A percentile compares a stretch with the other conserved stretches of the same genome.
These are phyloP conservation scores for Coracopsis vasa DNA, from an alignment of 2,113 vertebrate species.

Conservation along the genomic window DNA sequence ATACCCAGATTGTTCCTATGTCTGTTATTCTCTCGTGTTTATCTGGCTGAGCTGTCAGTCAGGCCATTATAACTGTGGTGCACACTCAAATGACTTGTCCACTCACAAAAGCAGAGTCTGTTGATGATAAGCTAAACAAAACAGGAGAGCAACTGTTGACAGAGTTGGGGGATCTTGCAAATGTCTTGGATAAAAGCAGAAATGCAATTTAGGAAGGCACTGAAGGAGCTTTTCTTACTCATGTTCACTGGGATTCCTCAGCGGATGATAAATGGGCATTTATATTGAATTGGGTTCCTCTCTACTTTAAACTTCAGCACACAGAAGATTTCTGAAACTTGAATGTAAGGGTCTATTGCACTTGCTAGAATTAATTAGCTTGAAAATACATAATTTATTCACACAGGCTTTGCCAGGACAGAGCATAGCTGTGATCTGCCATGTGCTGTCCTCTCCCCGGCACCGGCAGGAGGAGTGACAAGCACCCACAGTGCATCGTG, in stretches of 20 bases:
- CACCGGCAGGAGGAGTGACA: not conserved
- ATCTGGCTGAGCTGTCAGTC: constrained; percentile 84
- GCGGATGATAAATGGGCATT: not conserved
- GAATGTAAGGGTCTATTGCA: not conserved
- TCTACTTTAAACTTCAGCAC: not conserved
- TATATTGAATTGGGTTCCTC: not conserved
- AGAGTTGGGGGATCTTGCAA: constrained; percentile 51
- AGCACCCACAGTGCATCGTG: not conserved
- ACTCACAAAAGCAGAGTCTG: constrained; percentile 74
- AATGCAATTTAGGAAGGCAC: not conserved
- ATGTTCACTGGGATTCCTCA: not conserved
- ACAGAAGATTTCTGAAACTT: constrained; percentile 7
- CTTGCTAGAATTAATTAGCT: constrained; percentile 15
- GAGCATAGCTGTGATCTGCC: not conserved
- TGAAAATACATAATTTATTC: constrained; percentile 2
- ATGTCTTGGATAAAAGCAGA: constrained; percentile 48
- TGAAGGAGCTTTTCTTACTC: not conserved
- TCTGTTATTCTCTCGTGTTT: constrained; percentile 82
- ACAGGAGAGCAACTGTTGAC: constrained; percentile 54
- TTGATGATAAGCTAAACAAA: constrained; percentile 79
- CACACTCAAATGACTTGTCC: constrained; percentile 83
- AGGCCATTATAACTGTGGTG: constrained; percentile 80
- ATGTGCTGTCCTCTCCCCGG: not conserved
- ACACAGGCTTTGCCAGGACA: not conserved
- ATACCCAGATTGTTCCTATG: constrained; percentile 78